Evolutionary conservation across 2,797 vertebrate genomes (phyloP).

Genomic region (Malacoraja senta): DNA sequence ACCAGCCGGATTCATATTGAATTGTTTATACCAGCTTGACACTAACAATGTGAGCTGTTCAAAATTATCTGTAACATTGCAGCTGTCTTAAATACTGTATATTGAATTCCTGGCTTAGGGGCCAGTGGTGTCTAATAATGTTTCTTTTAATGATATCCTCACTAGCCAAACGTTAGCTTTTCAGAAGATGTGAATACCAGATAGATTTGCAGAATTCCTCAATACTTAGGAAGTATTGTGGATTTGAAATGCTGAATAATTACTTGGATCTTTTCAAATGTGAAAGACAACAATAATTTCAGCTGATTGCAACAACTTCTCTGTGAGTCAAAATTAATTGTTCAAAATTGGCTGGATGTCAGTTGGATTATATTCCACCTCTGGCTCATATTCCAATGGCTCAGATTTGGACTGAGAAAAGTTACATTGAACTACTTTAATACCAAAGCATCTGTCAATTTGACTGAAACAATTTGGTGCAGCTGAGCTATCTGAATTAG

Average conservation of each 20-base stretch:
- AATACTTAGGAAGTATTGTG: too few species aligned
- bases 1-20: background rate
- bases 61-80: conserved; percentile 28
- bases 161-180: too few species aligned
- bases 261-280: background rate
- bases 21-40: background rate
- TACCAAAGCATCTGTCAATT: conserved; percentile 29
- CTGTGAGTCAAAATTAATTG: conserved; percentile 1
- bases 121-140: too few species aligned
- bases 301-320: background rate
- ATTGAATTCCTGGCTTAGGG: background rate
- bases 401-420: background rate
- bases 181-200: background rate
- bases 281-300: background rate
- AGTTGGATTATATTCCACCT: background rate
- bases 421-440: background rate
- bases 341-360: conserved; percentile 1
- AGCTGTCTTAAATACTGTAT: conserved; percentile 9
- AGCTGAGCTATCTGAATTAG: background rate
- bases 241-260: background rate
- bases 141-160: background rate
- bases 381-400: background rate
- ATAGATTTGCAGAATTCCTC: background rate
- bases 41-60: background rate
- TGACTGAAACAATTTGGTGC: conserved; percentile 19